phyloP scores from a whole-genome alignment of 2,888 invertebrate genomes.

The Omphaloscelis lunosa region DNA sequence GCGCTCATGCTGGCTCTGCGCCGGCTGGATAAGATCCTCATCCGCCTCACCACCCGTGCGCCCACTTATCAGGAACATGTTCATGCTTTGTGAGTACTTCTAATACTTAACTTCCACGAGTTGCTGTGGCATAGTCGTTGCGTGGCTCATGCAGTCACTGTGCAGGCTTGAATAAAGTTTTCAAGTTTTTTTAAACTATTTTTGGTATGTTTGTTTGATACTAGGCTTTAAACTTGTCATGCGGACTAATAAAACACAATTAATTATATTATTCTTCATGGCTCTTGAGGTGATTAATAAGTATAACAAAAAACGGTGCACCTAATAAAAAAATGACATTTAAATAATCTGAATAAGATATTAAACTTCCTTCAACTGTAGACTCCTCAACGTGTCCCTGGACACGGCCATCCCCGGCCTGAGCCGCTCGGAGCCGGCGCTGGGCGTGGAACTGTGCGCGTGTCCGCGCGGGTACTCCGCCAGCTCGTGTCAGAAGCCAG shows the following conservation, averaged over 20 bases:
- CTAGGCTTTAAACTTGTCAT: neutral
- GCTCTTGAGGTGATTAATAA: neutral
- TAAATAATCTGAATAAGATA: no score
- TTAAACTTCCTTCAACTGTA: constrained; percentile 44
- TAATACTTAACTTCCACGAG: neutral
- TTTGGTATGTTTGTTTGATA: neutral
- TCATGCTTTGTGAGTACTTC: constrained; percentile 79
- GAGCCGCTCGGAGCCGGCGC: constrained; percentile 93
- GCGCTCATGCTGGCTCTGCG: constrained; percentile 98
- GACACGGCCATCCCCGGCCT: constrained; percentile 94
- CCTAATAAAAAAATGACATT: no score
- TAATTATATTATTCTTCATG: neutral
- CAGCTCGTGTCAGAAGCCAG: constrained; percentile 97
- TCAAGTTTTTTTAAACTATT: neutral
- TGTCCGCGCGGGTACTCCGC: constrained; percentile 96
- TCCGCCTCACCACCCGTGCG: constrained; percentile 91
- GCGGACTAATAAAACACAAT: neutral
- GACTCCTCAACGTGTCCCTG: constrained; percentile 94
- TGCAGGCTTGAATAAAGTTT: neutral
- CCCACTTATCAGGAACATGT: constrained; percentile 75
- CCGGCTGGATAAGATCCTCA: constrained; percentile 94
- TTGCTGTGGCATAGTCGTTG: neutral
- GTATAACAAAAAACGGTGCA: neutral
- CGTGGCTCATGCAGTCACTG: neutral
- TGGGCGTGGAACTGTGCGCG: constrained; percentile 96